Percentiles rank a stretch among this genome's conserved stretches.
Conservation (phyloP, 2,888 invertebrate genomes). For the Bugulina stolonifera region DNA sequence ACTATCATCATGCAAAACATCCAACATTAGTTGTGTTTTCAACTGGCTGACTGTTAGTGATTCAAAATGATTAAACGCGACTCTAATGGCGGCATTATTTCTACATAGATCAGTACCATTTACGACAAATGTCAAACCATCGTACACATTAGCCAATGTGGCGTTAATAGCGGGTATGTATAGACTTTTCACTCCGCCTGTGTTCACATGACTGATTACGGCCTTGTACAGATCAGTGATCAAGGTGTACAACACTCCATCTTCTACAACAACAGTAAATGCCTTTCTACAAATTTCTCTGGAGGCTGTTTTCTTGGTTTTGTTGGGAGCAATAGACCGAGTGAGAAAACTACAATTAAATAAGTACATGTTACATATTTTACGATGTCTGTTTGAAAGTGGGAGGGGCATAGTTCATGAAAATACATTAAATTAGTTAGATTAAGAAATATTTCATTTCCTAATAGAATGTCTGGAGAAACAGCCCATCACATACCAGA, state of each 20-base stretch:
- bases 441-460: too few relatives aligned
- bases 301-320: too few relatives aligned
- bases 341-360: too few relatives aligned
- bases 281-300: too few relatives aligned
- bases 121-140: background rate
- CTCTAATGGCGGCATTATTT: background rate
- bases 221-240: background rate
- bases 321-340: too few relatives aligned
- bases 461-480: too few relatives aligned
- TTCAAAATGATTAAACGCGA: background rate
- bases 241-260: background rate
- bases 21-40: background rate
- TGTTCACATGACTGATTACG: background rate
- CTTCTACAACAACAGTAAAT: background rate
- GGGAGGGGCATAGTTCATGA: too few relatives aligned
- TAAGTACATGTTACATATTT: too few relatives aligned
- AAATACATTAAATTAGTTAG: too few relatives aligned
- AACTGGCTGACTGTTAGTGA: background rate
- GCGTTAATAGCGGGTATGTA: background rate
- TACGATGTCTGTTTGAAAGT: too few relatives aligned
- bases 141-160: background rate
- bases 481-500: background rate
- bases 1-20: background rate
- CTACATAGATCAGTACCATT: conserved; percentile 12
- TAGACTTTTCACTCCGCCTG: background rate